phyloP scores from a whole-genome alignment of 1,140 invertebrate species.

The Drosophila sp. region DNA sequence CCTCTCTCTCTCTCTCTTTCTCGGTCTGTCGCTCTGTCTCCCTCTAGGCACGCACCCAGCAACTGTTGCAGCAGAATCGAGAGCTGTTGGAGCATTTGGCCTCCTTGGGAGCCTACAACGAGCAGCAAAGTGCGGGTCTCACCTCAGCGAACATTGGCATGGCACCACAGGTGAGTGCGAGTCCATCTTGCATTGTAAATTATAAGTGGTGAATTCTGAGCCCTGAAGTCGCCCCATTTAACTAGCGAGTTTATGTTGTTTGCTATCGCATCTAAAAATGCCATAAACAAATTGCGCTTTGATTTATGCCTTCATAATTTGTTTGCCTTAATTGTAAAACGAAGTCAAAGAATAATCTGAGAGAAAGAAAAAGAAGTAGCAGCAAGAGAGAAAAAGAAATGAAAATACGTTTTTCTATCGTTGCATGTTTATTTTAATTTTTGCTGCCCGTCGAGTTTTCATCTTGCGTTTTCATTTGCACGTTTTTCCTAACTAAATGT shows the following conservation, averaged over 20 bases:
- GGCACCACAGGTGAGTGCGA: constrained; percentile 87
- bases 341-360: constrained; percentile 17
- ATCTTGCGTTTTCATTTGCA: constrained; percentile 55
- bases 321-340: constrained; percentile 37
- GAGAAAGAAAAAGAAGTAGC: constrained; percentile 12
- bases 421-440: constrained; percentile 68
- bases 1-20: neutral
- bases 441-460: constrained; percentile 51
- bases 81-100: constrained; percentile 97
- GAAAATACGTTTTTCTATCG: constrained; percentile 3
- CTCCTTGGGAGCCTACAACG: constrained; percentile 89
- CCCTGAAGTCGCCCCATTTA: constrained; percentile 25
- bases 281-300: constrained; percentile 54
- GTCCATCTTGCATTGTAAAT: constrained; percentile 3
- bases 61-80: constrained; percentile 96
- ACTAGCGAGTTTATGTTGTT: constrained; percentile 53
- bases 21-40: neutral
- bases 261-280: constrained; percentile 2
- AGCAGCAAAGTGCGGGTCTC: constrained; percentile 79
- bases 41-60: constrained; percentile 94
- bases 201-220: too few species aligned
- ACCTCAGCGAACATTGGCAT: constrained; percentile 87
- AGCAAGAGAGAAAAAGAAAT: constrained; percentile 2
- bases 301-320: constrained; percentile 71
- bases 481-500: constrained; percentile 46